Evolutionary conservation across 92 coral and sea anemone genomes (phyloP), one percentile per base, ranked within the genome.

Genomic region (Porites rus): DNA sequence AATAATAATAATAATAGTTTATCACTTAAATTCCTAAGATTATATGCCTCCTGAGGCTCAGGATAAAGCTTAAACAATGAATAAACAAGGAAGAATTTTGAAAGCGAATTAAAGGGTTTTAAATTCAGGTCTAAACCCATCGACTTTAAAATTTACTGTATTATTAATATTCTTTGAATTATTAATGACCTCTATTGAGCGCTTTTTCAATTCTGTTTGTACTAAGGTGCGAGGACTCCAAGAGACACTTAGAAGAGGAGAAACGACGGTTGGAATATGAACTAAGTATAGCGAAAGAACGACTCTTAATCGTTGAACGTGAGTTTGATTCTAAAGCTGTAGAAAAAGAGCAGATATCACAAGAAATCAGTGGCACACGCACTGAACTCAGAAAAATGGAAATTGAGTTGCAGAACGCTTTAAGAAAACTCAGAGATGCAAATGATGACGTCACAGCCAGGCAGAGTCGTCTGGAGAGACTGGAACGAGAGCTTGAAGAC

Each of bases 261-360:
- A 94, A 93, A 74, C 91, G 89, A 6, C 80, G 82, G 20, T 87
- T 93, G 62, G 98, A 92, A 66, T 69, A 60, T 9, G 94, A 95
- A 70, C 59, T 95, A 1, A 95, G 68, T 60, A 77, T 84, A 14
- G 88, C 82, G 50, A 90, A 87, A 52, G 98, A 95, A 51, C 75
- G 90, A 73, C 77, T 93, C 64, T 80, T 77, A 59, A 84, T 79
- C 14, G 75, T 90, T 10, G 97, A 94, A 68, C 84, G 88, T 12
- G 97, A 94, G 76, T 77, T 70, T 18, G 87, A 76, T 68, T 88
- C 87, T 66, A 81, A 83, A 59, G 67, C 79, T 16, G 51, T 21
- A 2, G 95, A 92, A 53, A 89, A 69, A 46, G 88, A 84, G 28
- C 71, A 82, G 7, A 65, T 88, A 21, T 80, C 80, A 63, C 62